Evolutionary conservation across 2,113 vertebrate species (phyloP).

Genomic region (Baryphthengus martii): DNA sequence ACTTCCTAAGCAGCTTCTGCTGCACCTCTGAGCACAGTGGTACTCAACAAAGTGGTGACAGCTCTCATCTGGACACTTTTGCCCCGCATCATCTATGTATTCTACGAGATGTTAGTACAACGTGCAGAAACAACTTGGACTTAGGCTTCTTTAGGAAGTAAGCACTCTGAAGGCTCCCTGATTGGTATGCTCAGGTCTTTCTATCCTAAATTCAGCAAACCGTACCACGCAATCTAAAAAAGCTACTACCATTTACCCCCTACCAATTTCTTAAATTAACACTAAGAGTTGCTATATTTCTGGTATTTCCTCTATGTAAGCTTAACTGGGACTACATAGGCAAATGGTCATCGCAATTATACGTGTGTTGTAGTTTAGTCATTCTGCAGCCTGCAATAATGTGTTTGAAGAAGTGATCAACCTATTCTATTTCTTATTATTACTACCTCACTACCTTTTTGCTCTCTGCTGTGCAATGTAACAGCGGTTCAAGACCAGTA

Average conservation of each 20-base stretch:
- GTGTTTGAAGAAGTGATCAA: background rate
- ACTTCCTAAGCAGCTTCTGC: background rate
- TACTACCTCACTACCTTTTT: background rate
- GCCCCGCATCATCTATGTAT: background rate
- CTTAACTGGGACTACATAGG: accelerated
- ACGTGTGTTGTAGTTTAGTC: background rate
- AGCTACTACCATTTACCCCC: background rate
- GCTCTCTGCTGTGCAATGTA: background rate
- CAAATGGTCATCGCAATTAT: background rate
- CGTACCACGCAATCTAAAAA: background rate
- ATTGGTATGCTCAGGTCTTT: background rate
- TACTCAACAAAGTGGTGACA: background rate
- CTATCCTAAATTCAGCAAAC: background rate
- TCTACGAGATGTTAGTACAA: accelerated
- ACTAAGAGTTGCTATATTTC: background rate
- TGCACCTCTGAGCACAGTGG: background rate
- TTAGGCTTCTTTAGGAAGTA: background rate
- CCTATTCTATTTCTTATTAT: background rate
- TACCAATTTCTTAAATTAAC: background rate
- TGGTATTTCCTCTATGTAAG: background rate
- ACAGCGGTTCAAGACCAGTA: background rate
- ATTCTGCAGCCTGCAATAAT: background rate
- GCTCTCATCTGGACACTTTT: background rate
- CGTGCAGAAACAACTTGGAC: background rate
- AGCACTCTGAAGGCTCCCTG: background rate